phyloP scores from a whole-genome alignment of 2,113 vertebrate species.

The Scopus umbretta region DNA sequence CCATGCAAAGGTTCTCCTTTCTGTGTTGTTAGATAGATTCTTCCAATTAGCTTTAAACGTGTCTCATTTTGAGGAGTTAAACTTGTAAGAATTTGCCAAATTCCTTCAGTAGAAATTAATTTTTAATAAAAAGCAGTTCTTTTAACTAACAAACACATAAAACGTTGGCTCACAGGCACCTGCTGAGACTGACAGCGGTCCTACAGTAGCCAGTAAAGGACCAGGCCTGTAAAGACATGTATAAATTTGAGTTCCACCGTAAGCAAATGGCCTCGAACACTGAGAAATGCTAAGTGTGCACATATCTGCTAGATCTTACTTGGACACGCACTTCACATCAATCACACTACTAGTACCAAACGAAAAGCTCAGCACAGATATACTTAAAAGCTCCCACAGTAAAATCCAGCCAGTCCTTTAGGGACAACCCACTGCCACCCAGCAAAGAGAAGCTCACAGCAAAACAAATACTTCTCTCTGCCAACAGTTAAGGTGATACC shows the following conservation, averaged over 20 bases:
- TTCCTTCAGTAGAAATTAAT: neutral
- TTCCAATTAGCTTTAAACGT: neutral
- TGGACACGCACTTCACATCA: neutral
- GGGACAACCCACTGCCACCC: neutral
- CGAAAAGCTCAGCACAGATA: neutral
- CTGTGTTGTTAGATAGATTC: neutral
- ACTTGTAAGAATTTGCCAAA: neutral
- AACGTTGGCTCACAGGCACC: neutral
- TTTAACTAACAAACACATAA: neutral
- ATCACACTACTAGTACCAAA: neutral
- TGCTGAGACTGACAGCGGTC: neutral
- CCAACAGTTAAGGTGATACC: neutral
- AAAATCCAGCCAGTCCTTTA: neutral
- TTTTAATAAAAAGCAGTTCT: neutral
- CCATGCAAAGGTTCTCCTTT: neutral
- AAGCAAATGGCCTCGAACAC: neutral
- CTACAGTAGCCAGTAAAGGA: neutral
- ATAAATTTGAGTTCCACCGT: neutral
- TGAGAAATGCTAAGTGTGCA: neutral
- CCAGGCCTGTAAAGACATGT: neutral
- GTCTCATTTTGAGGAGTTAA: neutral
- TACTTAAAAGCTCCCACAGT: neutral
- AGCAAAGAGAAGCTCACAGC: neutral
- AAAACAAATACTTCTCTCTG: neutral
- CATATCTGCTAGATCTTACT: neutral